These are phyloP conservation scores for Clangula hyemalis DNA, from an alignment of 2,797 vertebrate genomes.

Conservation along the genomic window DNA sequence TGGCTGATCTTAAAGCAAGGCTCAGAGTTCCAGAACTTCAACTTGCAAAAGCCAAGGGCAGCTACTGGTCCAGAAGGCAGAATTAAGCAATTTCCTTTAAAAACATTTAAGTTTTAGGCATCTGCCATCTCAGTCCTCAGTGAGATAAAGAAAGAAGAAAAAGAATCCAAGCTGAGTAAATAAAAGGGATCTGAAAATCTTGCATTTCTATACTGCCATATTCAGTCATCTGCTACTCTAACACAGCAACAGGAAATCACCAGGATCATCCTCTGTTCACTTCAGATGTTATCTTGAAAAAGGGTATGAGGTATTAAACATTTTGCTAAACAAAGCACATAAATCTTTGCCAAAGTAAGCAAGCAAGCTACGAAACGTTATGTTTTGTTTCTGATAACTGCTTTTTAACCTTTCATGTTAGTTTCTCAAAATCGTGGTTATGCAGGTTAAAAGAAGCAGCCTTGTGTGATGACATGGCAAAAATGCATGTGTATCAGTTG, in stretches of 20 bases:
- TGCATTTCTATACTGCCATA: background rate
- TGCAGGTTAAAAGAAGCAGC: background rate
- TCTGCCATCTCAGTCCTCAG: background rate
- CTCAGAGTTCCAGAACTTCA: background rate
- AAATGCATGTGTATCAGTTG: background rate
- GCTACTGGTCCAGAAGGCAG: background rate
- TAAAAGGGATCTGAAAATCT: background rate
- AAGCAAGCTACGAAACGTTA: background rate
- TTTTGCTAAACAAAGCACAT: background rate
- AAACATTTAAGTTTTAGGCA: background rate
- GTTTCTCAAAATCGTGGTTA: background rate
- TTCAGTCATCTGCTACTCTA: background rate
- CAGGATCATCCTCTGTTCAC: background rate
- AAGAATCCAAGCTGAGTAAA: background rate
- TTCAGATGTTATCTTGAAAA: background rate
- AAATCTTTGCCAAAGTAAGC: background rate
- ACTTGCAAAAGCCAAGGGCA: background rate
- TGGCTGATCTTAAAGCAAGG: background rate
- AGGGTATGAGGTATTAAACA: background rate
- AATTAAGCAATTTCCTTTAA: background rate
- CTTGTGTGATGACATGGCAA: background rate
- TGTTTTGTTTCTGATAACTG: background rate
- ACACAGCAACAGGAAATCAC: background rate
- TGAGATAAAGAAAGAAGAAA: background rate
- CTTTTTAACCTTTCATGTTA: background rate